Evolutionary conservation across 2,113 vertebrate genomes (phyloP).

Genomic region (Puffinus mauretanicus): DNA sequence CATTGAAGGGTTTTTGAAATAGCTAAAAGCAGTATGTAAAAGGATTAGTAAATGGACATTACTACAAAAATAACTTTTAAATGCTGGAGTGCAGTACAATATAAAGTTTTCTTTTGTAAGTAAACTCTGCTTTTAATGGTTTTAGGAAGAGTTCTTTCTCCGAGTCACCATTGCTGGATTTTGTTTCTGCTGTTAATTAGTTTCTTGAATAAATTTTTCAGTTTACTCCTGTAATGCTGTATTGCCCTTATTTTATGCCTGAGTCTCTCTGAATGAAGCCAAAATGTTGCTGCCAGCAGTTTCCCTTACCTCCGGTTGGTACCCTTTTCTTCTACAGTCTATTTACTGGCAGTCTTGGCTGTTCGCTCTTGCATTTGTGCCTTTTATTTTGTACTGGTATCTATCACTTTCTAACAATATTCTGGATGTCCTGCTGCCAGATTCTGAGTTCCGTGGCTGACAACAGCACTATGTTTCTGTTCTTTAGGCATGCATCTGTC

Average conservation of each 20-base stretch:
- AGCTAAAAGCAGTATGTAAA: background rate
- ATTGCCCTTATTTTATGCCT: background rate
- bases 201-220: background rate
- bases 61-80: background rate
- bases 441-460: background rate
- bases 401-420: background rate
- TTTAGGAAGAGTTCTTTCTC: background rate
- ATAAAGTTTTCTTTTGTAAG: background rate
- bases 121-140: background rate
- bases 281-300: background rate
- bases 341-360: background rate
- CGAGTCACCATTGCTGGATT: background rate
- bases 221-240: background rate
- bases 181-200: background rate
- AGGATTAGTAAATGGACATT: background rate
- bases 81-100: no score
- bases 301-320: background rate
- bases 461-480: background rate
- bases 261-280: background rate
- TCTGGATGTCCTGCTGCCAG: background rate
- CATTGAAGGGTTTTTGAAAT: background rate
- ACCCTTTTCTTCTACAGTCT: background rate
- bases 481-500: background rate
- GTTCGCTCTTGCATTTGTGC: background rate
- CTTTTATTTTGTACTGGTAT: background rate